Conservation (phyloP, 2,113 vertebrate species). For the Caloenas nicobarica region DNA sequence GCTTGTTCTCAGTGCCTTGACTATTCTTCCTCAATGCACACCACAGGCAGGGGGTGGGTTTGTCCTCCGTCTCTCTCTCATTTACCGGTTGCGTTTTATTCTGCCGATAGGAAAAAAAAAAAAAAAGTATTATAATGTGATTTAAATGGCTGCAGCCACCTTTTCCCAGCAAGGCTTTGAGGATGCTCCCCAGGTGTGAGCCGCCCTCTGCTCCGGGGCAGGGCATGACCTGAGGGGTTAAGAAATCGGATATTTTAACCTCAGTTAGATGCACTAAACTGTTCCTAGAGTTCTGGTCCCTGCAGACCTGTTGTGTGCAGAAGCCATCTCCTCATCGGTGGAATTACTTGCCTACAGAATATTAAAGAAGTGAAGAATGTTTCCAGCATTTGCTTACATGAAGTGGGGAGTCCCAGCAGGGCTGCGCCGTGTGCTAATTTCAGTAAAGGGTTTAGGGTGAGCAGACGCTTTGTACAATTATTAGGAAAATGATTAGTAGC, state of each 20-base stretch:
- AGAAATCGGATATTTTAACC: neutral
- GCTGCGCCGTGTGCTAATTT: accelerated
- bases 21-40: accelerated
- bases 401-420: neutral
- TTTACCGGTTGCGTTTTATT: neutral
- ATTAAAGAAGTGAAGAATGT: neutral
- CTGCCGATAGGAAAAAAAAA: neutral
- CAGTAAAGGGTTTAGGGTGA: neutral
- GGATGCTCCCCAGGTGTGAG: neutral
- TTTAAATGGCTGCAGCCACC: neutral
- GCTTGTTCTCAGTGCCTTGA: neutral
- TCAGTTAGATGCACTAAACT: accelerated
- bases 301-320: accelerated
- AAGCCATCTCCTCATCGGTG: accelerated
- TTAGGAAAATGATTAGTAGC: neutral
- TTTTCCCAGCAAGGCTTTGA: constrained; percentile 29
- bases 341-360: neutral
- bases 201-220: neutral
- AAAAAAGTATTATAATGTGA: neutral
- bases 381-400: accelerated
- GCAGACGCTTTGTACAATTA: neutral
- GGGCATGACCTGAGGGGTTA: neutral
- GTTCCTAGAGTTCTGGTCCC: neutral
- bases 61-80: neutral
- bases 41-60: neutral